Evolutionary conservation across 2,888 invertebrate species (phyloP), one percentile per base, ranked within the genome.

Genomic region (Abrostola triplasia): DNA sequence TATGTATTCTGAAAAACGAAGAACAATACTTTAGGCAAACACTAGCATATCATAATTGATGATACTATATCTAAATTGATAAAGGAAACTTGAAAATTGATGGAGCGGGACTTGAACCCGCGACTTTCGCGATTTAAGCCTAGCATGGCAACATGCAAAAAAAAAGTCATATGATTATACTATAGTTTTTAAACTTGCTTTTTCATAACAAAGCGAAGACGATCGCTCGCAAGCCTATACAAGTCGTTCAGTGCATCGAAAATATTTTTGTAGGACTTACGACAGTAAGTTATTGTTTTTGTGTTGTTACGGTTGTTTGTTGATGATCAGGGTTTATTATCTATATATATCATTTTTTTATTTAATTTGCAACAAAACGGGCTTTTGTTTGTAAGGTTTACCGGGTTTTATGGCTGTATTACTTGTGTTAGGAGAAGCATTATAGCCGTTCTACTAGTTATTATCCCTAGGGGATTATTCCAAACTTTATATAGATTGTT

Each of bases 201-300:
- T 47, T 47, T 47, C 0, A 44, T 0, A n/a, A n/a, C n/a, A 4
- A 24, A 41, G 41, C 41, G 9, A 24, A 24, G 24, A 24, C 44
- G 9, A 44, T 44, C 44, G 44, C 24, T 24, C 44, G 24, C 44
- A 13, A 4, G 8, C 24, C 13, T 47, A 47, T 10, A 47, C 24
- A 13, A 24, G 44, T 10, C 44, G 8, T 24, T 24, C 13, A 13
- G 24, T 47, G 44, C 24, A 47, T 47, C 13, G 24, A 47, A 7
- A 48, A 82, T 86, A 83, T 86, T 86, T 83, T 83, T 67, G 80
- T 83, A 79, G 67, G 57, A 68, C 70, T 79, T 80, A 83, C 76
- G 13, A 67, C 50, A 62, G 76, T 80, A 81, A 73, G 73, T 64
- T 59, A 77, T 78, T 81, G 73, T 82, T 82, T 79, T 81, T 53